Conservation (phyloP, 2,797 vertebrate genomes). For the Labeo calbasu region DNA sequence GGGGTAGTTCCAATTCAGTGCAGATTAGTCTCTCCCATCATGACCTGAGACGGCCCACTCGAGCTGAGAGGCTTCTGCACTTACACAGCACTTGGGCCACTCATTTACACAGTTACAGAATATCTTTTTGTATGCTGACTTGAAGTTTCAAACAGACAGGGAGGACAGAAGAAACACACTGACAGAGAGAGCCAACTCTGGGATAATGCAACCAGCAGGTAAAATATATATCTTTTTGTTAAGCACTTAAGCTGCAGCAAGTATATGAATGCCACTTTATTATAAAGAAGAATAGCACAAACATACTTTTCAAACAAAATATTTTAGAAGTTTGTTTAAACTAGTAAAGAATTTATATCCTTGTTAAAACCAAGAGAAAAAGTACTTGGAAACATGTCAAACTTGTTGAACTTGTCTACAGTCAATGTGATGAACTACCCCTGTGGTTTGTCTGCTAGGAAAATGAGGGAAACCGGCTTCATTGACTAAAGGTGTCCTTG, state of each 20-base stretch:
- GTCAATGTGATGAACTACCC: neutral
- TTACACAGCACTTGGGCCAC: neutral
- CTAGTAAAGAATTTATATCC: neutral
- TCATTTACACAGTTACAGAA: slow-evolving; percentile 3
- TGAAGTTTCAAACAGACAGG: neutral
- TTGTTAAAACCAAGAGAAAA: neutral
- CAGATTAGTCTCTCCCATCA: neutral
- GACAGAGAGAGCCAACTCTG: neutral
- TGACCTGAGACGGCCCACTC: neutral
- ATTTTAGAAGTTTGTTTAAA: too few species aligned
- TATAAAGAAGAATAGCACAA: neutral
- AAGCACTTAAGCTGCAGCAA: neutral
- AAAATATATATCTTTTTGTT: neutral
- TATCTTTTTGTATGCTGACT: neutral
- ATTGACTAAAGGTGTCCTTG: neutral
- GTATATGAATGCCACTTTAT: neutral
- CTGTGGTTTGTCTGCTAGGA: neutral
- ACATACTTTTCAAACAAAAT: neutral
- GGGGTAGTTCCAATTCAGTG: neutral
- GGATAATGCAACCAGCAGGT: slow-evolving; percentile 12
- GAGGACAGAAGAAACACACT: neutral
- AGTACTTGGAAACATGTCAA: neutral
- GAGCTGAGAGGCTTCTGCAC: neutral
- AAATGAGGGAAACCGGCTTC: neutral
- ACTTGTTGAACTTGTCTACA: slow-evolving; percentile 4